These are phyloP conservation scores for Melanotaenia trifasciata DNA, from an alignment of 2,797 vertebrate species.

Conservation along the genomic window DNA sequence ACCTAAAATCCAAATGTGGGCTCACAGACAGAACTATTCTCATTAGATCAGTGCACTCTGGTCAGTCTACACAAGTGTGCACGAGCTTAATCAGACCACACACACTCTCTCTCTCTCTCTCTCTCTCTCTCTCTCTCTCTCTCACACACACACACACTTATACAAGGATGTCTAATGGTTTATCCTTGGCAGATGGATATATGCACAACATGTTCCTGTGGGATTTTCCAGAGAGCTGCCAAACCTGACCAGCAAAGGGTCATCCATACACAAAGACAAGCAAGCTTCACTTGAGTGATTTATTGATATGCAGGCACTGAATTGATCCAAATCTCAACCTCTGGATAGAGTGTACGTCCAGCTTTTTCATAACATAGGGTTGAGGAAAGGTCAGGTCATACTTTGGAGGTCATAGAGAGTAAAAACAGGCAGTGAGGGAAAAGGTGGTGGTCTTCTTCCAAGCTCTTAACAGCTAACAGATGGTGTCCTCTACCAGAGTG, in stretches of 20 bases:
- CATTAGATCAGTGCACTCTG: constrained; percentile 24
- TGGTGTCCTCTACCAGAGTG: constrained; percentile 66
- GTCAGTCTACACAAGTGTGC: constrained; percentile 22
- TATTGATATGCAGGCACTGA: constrained; percentile 39
- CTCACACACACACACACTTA: constrained; percentile 14
- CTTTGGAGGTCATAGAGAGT: constrained; percentile 66
- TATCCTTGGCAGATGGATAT: constrained; percentile 57
- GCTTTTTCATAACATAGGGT: constrained; percentile 51
- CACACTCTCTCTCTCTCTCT: constrained; percentile 18
- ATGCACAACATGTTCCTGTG: constrained; percentile 53
- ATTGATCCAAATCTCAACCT: constrained; percentile 37
- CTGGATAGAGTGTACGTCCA: constrained; percentile 51
- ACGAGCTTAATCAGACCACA: constrained; percentile 39
- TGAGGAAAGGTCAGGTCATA: constrained; percentile 57
- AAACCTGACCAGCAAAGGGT: constrained; percentile 56
- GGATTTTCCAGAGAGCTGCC: constrained; percentile 48
- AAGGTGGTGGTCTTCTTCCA: constrained; percentile 60
- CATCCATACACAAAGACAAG: constrained; percentile 48
- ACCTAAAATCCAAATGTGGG: constrained; percentile 1
- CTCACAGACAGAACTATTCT: constrained; percentile 19
- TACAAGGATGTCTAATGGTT: constrained; percentile 41
- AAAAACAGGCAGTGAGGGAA: constrained; percentile 57
- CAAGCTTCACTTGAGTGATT: constrained; percentile 55
- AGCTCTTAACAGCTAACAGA: constrained; percentile 73
- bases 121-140: background rate